Percentiles rank a stretch among this genome's conserved stretches.
These are phyloP conservation scores for Corythoichthys haematopterus DNA, from an alignment of 2,113 vertebrate genomes.

Conservation along the genomic window DNA sequence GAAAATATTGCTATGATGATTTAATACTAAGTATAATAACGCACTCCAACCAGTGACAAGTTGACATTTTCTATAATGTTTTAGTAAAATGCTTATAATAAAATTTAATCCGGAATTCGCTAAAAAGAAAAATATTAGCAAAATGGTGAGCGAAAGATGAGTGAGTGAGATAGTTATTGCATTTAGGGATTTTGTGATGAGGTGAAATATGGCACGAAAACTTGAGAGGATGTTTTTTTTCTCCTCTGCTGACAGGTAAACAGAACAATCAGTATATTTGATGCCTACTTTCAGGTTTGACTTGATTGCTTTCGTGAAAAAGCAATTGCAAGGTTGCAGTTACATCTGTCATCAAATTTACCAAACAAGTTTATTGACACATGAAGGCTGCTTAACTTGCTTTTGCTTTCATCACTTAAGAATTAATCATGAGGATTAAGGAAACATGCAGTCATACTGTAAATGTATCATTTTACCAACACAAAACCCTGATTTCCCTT, in stretches of 20 bases:
- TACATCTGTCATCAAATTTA: neutral
- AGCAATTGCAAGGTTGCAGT: constrained; percentile 12
- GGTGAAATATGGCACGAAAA: constrained; percentile 18
- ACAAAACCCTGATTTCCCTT: neutral
- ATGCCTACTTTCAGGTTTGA: constrained; percentile 28
- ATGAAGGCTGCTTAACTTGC: neutral
- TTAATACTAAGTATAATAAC: neutral
- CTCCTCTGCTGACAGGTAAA: constrained; percentile 33
- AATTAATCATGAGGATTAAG: no score
- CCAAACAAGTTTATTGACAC: neutral
- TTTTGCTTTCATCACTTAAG: neutral
- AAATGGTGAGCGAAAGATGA: neutral
- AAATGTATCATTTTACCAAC: neutral
- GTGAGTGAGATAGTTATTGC: neutral
- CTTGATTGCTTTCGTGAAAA: constrained; percentile 26
- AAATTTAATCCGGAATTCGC: neutral
- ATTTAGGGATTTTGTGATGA: constrained; percentile 5
- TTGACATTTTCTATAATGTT: neutral
- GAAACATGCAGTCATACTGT: no score
- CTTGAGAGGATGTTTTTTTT: constrained; percentile 1
- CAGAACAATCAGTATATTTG: constrained; percentile 38
- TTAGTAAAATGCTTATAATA: neutral
- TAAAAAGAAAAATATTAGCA: neutral
- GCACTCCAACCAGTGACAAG: neutral
- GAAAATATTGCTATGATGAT: neutral